Base-by-base conservation (phyloP, 2,888 invertebrate genomes). In the Hirtodrosophila trivittata region DNA sequence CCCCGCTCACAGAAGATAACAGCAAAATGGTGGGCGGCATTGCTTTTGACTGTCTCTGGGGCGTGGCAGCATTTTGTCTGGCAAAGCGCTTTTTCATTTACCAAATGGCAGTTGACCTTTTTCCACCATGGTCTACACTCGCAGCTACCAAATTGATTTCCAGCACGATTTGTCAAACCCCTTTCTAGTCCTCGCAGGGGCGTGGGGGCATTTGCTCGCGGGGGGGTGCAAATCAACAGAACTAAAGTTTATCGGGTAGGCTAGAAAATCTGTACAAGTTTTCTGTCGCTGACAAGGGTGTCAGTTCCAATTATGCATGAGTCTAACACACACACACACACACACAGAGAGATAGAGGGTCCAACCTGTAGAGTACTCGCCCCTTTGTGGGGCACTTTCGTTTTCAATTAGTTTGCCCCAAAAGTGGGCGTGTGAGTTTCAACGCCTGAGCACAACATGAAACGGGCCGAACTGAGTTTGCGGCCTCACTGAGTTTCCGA, bases 361-460 rank as follows among this genome's bases (percentile, higher is more conserved):
- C 41, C 75, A 75, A 82, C 78, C 77, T 82, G 78, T 78, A 77
- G n/a, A n/a, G 60, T 62, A 69, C 74, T 69, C 18, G 35, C 10
- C 47, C 33, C 21, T 62, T 28, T 59, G 35, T 38, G 33, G 26
- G 30, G 62, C 77, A 68, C 86, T 77, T 78, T 78, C 84, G 47
- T 76, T 85, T 87, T 86, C 86, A 87, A 87, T 87, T 87, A 87
- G 77, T 76, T 80, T 57, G 25, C 51, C 54, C 55, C 59, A 46
- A 33, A 71, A 83, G 86, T 80, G 75, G 87, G 86, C 86, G 87
- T 84, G 87, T 83, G 68, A 75, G 71, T 75, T 72, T 75, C 72
- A 73, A 72, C 87, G 86, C 87, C 73, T 75, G 26, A 38, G 62
- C 57, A 50, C 32, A 59, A 75, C 75, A 71, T 49, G 58, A 64